Conservation (phyloP, 53 echinoderm and acorn worm species). For the Zoroaster sp. region DNA sequence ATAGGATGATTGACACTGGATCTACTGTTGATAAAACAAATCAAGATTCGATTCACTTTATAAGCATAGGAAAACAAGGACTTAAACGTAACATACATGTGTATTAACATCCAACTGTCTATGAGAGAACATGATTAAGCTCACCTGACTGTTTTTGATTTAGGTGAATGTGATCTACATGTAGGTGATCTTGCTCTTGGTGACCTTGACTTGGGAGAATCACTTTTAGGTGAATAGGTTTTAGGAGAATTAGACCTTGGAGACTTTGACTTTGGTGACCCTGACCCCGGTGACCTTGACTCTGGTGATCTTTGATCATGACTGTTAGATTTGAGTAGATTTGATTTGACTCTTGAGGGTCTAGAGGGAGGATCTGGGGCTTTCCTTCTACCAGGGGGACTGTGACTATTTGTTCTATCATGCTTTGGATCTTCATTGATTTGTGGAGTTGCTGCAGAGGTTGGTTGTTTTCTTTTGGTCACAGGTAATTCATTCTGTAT, state of each 20-base stretch:
- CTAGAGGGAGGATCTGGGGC: constrained; percentile 45
- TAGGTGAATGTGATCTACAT: constrained; percentile 12
- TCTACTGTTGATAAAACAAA: neutral
- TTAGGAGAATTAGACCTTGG: constrained; percentile 33
- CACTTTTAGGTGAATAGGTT: neutral
- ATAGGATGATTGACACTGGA: neutral
- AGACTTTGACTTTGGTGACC: constrained; percentile 50
- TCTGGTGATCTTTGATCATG: neutral
- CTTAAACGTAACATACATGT: neutral
- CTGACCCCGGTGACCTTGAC: constrained; percentile 26
- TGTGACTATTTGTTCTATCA: constrained; percentile 27
- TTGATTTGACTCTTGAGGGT: constrained; percentile 1
- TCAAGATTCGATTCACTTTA: neutral
- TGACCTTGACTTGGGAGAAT: neutral
- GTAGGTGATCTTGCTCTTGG: neutral
- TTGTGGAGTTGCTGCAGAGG: neutral
- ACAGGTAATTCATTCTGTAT: constrained; percentile 1
- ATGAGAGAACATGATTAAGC: neutral
- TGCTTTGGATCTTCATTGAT: neutral
- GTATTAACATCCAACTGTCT: neutral
- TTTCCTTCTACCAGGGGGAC: constrained; percentile 16
- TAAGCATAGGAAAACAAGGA: neutral
- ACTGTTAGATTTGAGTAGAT: constrained; percentile 11
- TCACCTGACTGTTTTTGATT: constrained; percentile 34
- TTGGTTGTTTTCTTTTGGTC: constrained; percentile 18